Percentiles rank a stretch among this genome's conserved stretches.
Evolutionary conservation across 2,888 invertebrate genomes (phyloP).

Genomic region (Latrodectus elegans): DNA sequence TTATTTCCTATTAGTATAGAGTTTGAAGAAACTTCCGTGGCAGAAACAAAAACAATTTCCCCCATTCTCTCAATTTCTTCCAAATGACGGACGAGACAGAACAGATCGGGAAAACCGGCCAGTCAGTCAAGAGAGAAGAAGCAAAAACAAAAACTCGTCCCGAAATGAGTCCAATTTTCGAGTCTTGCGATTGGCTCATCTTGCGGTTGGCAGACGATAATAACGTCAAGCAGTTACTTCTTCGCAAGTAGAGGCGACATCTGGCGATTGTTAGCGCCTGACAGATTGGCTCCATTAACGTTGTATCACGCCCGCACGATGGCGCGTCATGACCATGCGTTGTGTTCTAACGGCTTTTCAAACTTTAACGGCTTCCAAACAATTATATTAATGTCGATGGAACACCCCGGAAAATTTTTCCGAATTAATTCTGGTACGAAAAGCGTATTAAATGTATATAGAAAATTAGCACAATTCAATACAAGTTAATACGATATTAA

Average conservation of each 20-base stretch:
- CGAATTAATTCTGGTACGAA: neutral
- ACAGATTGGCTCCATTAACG: conserved; percentile 62
- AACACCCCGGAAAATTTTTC: conserved; percentile 17
- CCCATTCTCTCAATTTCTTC: conserved; percentile 9
- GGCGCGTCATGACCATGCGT: conserved; percentile 8
- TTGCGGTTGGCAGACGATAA: conserved; percentile 57
- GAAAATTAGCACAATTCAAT: too few relatives aligned
- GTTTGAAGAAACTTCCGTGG: conserved; percentile 17
- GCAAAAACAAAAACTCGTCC: conserved; percentile 24
- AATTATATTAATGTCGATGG: conserved; percentile 42
- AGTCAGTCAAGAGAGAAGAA: conserved; percentile 4
- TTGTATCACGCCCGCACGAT: conserved; percentile 42
- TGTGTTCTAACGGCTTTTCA: conserved; percentile 43
- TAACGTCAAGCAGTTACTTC: conserved; percentile 57
- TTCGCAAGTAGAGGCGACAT: conserved; percentile 32
- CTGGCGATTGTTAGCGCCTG: conserved; percentile 63
- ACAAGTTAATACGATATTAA: too few relatives aligned
- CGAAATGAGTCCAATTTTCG: conserved; percentile 64
- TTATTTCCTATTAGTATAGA: conserved; percentile 26
- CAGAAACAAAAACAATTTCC: conserved; percentile 21
- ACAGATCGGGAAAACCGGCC: conserved; percentile 48
- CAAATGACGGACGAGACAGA: conserved; percentile 21
- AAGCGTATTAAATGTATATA: too few relatives aligned
- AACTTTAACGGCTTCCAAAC: conserved; percentile 58
- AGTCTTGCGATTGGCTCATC: conserved; percentile 56